These are phyloP conservation scores for Nyctereutes procyonoides DNA, from an alignment of 2,113 vertebrate species.

Conservation along the genomic window DNA sequence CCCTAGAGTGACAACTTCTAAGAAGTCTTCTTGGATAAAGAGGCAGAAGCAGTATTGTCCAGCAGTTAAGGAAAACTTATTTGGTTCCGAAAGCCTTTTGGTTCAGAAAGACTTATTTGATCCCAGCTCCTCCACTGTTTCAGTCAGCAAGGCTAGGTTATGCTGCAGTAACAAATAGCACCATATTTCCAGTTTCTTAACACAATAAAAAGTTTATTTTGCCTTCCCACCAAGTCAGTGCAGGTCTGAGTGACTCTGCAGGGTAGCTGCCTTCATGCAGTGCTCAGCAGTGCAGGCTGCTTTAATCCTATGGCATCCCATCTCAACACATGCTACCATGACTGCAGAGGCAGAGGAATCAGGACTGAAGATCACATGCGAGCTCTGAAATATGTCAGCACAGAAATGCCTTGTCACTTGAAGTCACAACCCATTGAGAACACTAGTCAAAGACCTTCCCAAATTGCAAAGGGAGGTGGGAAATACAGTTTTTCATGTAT, in stretches of 20 bases:
- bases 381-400: background rate
- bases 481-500: background rate
- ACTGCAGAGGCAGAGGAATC: background rate
- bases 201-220: background rate
- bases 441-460: background rate
- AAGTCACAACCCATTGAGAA: constrained; percentile 3
- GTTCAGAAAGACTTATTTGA: constrained; percentile 24
- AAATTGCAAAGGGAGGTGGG: background rate
- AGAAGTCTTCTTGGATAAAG: background rate
- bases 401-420: background rate
- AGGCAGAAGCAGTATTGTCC: background rate
- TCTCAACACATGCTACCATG: background rate
- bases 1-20: background rate
- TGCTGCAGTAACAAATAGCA: constrained; percentile 7
- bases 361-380: background rate
- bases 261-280: background rate
- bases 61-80: background rate
- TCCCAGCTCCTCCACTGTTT: background rate
- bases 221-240: background rate
- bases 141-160: background rate
- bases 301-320: background rate
- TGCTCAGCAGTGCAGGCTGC: background rate
- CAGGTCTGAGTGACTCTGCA: background rate
- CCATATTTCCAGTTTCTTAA: background rate
- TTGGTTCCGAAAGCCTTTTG: background rate